A percentile compares a stretch with the other conserved stretches of the same genome.
Evolutionary conservation across 2,113 vertebrate species (phyloP).

Genomic region (Vulpes vulpes): DNA sequence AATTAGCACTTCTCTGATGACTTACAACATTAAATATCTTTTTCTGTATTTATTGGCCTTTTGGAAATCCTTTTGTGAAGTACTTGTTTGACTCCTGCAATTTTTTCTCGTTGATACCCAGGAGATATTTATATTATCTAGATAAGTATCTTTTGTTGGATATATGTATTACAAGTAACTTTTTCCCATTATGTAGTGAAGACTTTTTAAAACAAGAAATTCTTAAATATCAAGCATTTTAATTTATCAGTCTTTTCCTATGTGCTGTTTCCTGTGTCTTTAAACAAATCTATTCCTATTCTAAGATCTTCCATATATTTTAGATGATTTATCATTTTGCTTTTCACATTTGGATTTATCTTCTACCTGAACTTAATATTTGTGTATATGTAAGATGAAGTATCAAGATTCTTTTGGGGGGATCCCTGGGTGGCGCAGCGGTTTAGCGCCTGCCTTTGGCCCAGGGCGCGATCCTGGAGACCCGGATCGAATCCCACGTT

Average conservation of each 20-base stretch:
- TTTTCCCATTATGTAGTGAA: neutral
- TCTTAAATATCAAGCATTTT: slow-evolving; percentile 44
- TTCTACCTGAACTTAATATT: slow-evolving; percentile 39
- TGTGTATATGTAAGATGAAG: neutral
- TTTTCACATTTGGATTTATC: neutral
- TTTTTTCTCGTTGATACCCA: neutral
- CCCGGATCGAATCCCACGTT: no score
- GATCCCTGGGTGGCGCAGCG: no score
- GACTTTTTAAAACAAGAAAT: slow-evolving; percentile 20
- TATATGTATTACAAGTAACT: slow-evolving; percentile 1
- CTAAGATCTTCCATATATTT: neutral
- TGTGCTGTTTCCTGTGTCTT: slow-evolving; percentile 4
- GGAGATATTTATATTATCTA: neutral
- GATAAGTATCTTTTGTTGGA: neutral
- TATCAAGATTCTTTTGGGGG: neutral
- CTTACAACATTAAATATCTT: neutral
- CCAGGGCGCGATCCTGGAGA: no score
- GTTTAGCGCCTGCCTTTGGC: no score
- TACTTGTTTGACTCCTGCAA: neutral
- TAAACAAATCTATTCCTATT: slow-evolving; percentile 32
- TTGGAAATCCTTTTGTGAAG: neutral
- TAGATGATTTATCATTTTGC: slow-evolving; percentile 30
- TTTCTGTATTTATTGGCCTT: neutral
- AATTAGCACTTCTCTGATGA: slow-evolving; percentile 1
- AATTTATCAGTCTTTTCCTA: slow-evolving; percentile 37